These are phyloP conservation scores for Catharus fuscescens DNA, from an alignment of 2,113 vertebrate genomes.

Conservation along the genomic window DNA sequence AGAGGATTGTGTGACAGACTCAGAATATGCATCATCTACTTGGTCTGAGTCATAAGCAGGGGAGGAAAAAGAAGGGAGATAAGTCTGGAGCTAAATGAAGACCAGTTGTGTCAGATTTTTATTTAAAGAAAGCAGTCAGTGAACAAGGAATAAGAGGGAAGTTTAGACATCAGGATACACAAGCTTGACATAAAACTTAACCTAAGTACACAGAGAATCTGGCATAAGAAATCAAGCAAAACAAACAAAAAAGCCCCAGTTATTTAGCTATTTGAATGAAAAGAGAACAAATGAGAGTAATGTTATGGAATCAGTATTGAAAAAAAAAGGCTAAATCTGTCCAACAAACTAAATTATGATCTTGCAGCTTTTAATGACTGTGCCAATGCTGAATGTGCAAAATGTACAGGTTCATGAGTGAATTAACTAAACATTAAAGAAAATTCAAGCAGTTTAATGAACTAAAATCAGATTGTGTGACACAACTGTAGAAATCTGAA, in stretches of 20 bases:
- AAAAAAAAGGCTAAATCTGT: background rate
- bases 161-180: background rate
- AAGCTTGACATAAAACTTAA: background rate
- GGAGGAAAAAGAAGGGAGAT: background rate
- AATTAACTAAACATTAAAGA: background rate
- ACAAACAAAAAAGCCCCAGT: accelerated
- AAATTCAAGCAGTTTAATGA: background rate
- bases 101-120: background rate
- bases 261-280: background rate
- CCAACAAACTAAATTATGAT: background rate
- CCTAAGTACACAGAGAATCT: background rate
- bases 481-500: background rate
- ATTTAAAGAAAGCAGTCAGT: background rate
- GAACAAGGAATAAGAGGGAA: background rate
- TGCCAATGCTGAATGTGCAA: background rate
- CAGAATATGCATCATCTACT: background rate
- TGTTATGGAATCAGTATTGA: background rate
- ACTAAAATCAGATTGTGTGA: background rate
- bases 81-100: background rate
- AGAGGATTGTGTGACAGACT: background rate
- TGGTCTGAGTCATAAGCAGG: background rate
- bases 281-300: background rate
- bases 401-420: background rate
- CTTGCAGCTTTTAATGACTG: background rate
- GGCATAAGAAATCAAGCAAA: background rate